Percentiles rank a stretch among this genome's conserved stretches.
Evolutionary conservation across 1,140 invertebrate species (phyloP).

Genomic region (Drosophila melanica): DNA sequence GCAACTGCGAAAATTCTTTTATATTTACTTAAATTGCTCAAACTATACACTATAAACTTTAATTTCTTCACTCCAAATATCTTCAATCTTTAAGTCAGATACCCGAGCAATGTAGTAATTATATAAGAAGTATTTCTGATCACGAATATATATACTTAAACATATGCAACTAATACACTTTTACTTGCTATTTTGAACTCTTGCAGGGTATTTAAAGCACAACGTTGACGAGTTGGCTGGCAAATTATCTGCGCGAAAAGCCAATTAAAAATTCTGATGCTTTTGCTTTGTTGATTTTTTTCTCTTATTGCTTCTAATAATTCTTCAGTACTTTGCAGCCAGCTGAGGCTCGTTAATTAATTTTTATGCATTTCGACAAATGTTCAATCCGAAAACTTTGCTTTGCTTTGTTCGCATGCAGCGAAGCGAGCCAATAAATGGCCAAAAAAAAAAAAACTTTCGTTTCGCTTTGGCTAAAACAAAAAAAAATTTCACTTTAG

Average conservation of each 20-base stretch:
- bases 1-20: too few relatives aligned
- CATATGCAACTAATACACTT: neutral
- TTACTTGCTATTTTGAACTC: neutral
- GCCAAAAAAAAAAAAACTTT: constrained; percentile 63
- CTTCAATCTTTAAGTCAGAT: too few relatives aligned
- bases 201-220: neutral
- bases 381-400: constrained; percentile 70
- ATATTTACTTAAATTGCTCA: too few relatives aligned
- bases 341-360: constrained; percentile 67
- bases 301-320: constrained; percentile 29
- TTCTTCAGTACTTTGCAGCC: constrained; percentile 30
- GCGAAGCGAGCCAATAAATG: constrained; percentile 66
- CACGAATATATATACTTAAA: too few relatives aligned
- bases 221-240: neutral
- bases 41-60: too few relatives aligned
- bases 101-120: too few relatives aligned
- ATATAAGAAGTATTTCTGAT: too few relatives aligned
- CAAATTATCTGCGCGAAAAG: constrained; percentile 51
- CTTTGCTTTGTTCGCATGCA: constrained; percentile 59
- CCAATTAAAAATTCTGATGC: constrained; percentile 78
- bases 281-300: constrained; percentile 42
- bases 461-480: constrained; percentile 54
- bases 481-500: constrained; percentile 40
- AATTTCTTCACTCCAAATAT: too few relatives aligned
- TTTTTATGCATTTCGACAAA: constrained; percentile 79